A percentile compares a stretch with the other conserved stretches of the same genome.
phyloP scores from a whole-genome alignment of 2,113 vertebrate species.

The Corapipo altera region DNA sequence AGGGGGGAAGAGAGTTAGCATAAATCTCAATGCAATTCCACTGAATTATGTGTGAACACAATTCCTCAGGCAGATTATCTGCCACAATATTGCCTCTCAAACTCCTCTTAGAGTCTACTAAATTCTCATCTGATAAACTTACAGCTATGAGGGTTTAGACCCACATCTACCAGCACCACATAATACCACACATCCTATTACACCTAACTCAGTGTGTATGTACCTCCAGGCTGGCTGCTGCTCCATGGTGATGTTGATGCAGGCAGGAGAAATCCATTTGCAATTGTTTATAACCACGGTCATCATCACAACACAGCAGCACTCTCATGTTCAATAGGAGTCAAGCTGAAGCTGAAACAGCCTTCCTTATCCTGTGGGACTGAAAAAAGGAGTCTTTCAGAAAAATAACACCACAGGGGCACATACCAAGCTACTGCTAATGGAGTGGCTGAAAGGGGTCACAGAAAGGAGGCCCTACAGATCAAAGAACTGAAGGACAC shows the following conservation, averaged over 20 bases:
- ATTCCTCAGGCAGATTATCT: not conserved
- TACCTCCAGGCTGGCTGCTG: not conserved
- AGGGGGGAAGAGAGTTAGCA: not conserved
- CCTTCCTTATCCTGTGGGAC: not conserved
- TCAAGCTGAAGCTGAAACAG: not conserved
- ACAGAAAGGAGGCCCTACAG: not conserved
- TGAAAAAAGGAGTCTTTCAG: not conserved
- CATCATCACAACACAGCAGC: not conserved
- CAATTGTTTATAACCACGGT: not conserved
- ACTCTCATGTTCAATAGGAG: rapidly evolving
- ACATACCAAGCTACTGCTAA: not conserved
- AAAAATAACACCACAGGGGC: not conserved
- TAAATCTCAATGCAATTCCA: not conserved
- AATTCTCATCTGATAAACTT: not conserved
- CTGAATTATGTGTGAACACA: not conserved
- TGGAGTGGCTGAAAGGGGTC: not conserved
- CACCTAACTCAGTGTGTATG: not conserved
- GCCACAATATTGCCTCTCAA: not conserved
- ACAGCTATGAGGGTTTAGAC: not conserved
- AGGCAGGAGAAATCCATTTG: not conserved
- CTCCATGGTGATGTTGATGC: rapidly evolving
- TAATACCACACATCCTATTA: not conserved
- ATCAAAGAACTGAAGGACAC: not conserved
- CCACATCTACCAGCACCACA: not conserved
- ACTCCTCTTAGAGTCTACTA: not conserved